These are phyloP conservation scores for Propithecus perrieri DNA, from an alignment of 2,797 vertebrate species.

Conservation along the genomic window DNA sequence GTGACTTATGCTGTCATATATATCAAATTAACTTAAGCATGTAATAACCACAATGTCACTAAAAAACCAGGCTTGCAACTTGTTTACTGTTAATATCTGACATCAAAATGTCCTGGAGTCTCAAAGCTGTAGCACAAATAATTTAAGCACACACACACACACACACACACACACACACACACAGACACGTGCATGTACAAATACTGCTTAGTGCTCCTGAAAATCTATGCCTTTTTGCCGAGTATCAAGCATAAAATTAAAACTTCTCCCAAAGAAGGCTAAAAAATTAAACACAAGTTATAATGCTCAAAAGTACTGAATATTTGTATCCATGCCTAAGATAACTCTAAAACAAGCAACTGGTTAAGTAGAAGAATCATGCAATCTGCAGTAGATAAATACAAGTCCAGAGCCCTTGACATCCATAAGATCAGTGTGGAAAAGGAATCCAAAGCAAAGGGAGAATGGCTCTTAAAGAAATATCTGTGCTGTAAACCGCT, in stretches of 20 bases:
- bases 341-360: background rate
- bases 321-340: background rate
- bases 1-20: background rate
- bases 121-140: conserved; percentile 13
- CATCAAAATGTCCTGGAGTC: conserved; percentile 11
- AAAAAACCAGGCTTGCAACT: background rate
- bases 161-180: background rate
- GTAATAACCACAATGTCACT: conserved; percentile 36
- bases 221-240: background rate
- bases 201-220: background rate
- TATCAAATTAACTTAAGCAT: conserved; percentile 55
- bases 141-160: background rate
- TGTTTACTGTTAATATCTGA: conserved; percentile 57
- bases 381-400: background rate
- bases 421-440: background rate
- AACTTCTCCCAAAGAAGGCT: background rate
- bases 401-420: background rate
- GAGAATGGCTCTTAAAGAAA: background rate
- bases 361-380: background rate
- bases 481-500: background rate
- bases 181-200: background rate
- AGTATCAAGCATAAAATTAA: background rate
- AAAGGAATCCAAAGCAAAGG: background rate
- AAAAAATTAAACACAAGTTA: background rate
- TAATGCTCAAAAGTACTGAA: background rate